Evolutionary conservation across 30 jellyfish, hydroid and myxozoan genomes (phyloP).

Genomic region (Aurelia coerulea): DNA sequence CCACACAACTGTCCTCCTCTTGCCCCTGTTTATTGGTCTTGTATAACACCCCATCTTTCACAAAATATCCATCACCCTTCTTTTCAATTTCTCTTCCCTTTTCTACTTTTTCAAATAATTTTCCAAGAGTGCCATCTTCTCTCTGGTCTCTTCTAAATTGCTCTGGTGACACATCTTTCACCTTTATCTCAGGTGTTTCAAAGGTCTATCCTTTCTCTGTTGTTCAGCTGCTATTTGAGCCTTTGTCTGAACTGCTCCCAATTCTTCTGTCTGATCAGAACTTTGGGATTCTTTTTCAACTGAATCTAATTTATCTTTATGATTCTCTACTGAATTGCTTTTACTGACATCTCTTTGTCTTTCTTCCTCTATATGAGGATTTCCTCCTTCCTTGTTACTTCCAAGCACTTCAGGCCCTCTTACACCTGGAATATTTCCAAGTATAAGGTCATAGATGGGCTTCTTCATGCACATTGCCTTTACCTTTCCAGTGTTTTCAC

Average conservation of each 20-base stretch:
- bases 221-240: conserved; percentile 43
- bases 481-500: conserved; percentile 7
- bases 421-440: conserved; percentile 55
- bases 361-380: conserved; percentile 24
- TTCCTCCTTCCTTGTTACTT: conserved; percentile 8
- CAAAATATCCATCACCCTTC: neutral
- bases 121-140: conserved; percentile 20
- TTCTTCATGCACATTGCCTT: conserved; percentile 32
- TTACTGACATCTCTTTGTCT: conserved; percentile 18
- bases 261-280: conserved; percentile 10
- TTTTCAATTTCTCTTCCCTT: neutral
- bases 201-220: conserved; percentile 32
- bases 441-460: conserved; percentile 35
- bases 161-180: conserved; percentile 26
- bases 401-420: conserved; percentile 8
- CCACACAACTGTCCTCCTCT: conserved; percentile 11
- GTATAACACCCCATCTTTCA: neutral
- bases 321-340: neutral
- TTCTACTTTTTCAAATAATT: neutral
- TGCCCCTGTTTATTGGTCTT: conserved; percentile 18
- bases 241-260: conserved; percentile 42
- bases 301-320: neutral
- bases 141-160: conserved; percentile 26
- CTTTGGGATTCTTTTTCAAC: too few relatives aligned
- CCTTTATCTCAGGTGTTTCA: conserved; percentile 37